These are phyloP conservation scores for Oncorhynchus masou DNA, from an alignment of 2,113 vertebrate species.

Conservation along the genomic window DNA sequence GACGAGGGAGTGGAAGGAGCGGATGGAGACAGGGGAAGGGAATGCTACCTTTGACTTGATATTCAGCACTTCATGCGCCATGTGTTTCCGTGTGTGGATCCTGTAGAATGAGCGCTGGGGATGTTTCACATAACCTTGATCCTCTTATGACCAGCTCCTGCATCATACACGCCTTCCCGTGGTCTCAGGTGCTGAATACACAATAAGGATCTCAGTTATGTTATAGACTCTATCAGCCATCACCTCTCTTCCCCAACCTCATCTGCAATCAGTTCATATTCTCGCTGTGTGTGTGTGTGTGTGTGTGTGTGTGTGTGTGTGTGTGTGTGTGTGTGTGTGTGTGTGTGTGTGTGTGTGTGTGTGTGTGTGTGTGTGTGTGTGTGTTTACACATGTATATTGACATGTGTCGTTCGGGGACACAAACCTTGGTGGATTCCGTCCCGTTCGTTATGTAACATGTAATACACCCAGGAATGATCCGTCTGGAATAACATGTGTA, in stretches of 20 bases:
- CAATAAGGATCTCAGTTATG: neutral
- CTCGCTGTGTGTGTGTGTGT: neutral
- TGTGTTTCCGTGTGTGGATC: neutral
- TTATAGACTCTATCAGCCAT: neutral
- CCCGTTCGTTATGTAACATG: neutral
- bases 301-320: no score
- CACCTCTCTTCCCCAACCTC: neutral
- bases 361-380: no score
- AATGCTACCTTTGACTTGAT: constrained; percentile 14
- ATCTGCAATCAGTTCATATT: neutral
- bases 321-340: no score
- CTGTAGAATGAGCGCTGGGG: neutral
- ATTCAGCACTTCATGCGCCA: constrained; percentile 12
- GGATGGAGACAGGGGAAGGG: neutral
- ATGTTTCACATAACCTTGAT: neutral
- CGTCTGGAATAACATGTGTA: constrained; percentile 9
- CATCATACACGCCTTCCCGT: neutral
- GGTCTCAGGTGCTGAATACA: neutral
- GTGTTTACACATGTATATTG: no score
- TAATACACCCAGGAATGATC: neutral
- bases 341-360: no score
- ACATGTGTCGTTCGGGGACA: neutral
- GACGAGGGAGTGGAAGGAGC: neutral
- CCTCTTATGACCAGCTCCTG: neutral
- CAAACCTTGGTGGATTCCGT: neutral